Base-by-base conservation (phyloP, 2,797 vertebrate genomes). In the Allobates femoralis region DNA sequence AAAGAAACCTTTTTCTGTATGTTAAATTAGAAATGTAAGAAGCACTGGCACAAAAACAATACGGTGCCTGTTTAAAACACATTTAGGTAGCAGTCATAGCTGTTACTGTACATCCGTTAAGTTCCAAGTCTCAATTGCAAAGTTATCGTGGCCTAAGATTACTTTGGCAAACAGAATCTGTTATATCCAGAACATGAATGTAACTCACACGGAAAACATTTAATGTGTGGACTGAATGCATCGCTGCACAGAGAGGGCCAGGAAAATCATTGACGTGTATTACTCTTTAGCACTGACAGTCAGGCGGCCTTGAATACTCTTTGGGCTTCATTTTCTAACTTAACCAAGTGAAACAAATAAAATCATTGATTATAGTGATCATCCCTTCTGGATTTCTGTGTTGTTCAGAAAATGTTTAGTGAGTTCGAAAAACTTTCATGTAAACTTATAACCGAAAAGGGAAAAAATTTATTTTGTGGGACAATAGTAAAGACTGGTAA, bases 191-290 rank as follows among this genome's bases (percentile, higher is more conserved):
- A 67, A 82, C 73, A 50, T 88, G 86, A 86, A 58, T 64, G 7
- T 81, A 87, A 67, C 50, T 60, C 60, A 37, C 86, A 75, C 76
- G 66, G 82, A 32, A 79, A 87, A 66, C 32, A 46, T 73, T 32
- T 81, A 16, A 66, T 69, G 56, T 86, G 77, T 77, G n/a, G 81
- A 80, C 26, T 58, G 23, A 82, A 77, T 75, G 37, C 34, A 83
- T 78, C 74, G 56, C 62, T 32, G 28, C n/a, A 37, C 50, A 32
- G n/a, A 11, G 16, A 76, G 46, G 28, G 73, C 75, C 80, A 79
- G 86, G 86, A 83, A 87, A 86, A 87, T 83, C 62, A 79, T 32
- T 77, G 62, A 79, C 46, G 46, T 21, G 46, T 14, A 55, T 21
- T 76, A 76, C 50, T 10, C 26, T 12, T 41, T 46, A 41, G 18